A percentile compares a stretch with the other conserved stretches of the same genome.
Conservation (phyloP, 2,888 invertebrate genomes). For the Acleris holmiana region DNA sequence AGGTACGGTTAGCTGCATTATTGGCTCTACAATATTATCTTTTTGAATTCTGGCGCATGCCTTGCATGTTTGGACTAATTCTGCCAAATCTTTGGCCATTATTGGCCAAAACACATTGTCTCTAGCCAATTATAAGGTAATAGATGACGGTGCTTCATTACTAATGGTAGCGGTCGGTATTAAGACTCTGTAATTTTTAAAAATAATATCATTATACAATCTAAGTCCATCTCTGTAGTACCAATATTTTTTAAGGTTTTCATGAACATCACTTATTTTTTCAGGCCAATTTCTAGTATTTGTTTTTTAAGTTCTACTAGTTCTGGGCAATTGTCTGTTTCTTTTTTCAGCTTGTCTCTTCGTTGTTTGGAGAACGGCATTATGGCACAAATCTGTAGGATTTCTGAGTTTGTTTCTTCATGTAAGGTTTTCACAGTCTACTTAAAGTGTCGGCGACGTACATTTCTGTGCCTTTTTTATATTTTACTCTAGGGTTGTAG, state of each 20-base stretch:
- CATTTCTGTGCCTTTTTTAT: too few species aligned
- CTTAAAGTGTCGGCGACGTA: too few species aligned
- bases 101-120: conserved; percentile 20
- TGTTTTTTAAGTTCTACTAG: conserved; percentile 10
- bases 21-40: conserved; percentile 25
- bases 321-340: conserved; percentile 11
- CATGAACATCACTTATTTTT: conserved; percentile 10
- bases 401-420: conserved; percentile 45
- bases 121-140: conserved; percentile 8
- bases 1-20: conserved; percentile 14
- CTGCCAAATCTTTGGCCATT: conserved; percentile 6
- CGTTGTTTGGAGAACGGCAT: conserved; percentile 13
- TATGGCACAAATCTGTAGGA: conserved; percentile 29
- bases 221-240: conserved; percentile 30
- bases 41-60: conserved; percentile 18
- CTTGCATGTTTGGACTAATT: conserved; percentile 9
- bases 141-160: conserved; percentile 16
- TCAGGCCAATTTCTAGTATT: conserved; percentile 27
- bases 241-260: conserved; percentile 32
- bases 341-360: conserved; percentile 8
- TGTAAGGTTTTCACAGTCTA: background rate
- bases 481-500: too few species aligned
- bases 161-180: conserved; percentile 6
- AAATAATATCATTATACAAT: conserved; percentile 19
- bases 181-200: conserved; percentile 27